Base-by-base conservation (phyloP, 2,888 invertebrate genomes). In the Chrysolina oricalcia region DNA sequence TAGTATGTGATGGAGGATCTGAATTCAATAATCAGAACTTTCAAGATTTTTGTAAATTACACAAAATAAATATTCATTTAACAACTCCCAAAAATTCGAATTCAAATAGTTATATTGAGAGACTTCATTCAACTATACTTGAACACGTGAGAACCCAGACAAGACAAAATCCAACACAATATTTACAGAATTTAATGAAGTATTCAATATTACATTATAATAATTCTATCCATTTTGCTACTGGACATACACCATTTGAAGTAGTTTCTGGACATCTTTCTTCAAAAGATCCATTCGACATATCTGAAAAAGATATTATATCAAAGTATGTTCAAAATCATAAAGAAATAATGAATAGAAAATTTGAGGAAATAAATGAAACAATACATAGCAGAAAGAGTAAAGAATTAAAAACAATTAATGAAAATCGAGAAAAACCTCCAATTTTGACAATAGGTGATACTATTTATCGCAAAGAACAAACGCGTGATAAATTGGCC, bases 401-500 rank as follows among this genome's bases (percentile, higher is more conserved):
- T 8, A 63, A 63, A 35, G 35, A 63, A 1, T 35, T 11, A 27
- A 63, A 21, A 63, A 63, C n/a, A 35, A 63, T 63, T 9, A 35
- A 63, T 63, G 23, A 21, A 63, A 63, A 63, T 27, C 48, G 17
- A 63, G 35, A 8, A 2, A 27, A 27, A 27, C 27, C 27, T 27
- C 27, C 27, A 5, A n/a, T n/a, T n/a, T 27, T 5, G 5, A 43
- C 43, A 43, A 43, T 43, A 15, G 15, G 4, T 41, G 41, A 41
- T 41, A 41, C 41, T 41, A 11, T 43, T 43, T 11, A 46, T 46
- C 41, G 11, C 15, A 68, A 68, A 48, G 23, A 70, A 59, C 35
- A 70, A 70, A 35, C 59, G 2, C 53, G 70, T 15, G 27, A 70
- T 40, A 68, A 68, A 43, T 43, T 53, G 53, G 56, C 69, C 13